Evolutionary conservation across 2,888 invertebrate genomes (phyloP), one percentile per base, ranked within the genome.

Genomic region (Aphidius colemani): DNA sequence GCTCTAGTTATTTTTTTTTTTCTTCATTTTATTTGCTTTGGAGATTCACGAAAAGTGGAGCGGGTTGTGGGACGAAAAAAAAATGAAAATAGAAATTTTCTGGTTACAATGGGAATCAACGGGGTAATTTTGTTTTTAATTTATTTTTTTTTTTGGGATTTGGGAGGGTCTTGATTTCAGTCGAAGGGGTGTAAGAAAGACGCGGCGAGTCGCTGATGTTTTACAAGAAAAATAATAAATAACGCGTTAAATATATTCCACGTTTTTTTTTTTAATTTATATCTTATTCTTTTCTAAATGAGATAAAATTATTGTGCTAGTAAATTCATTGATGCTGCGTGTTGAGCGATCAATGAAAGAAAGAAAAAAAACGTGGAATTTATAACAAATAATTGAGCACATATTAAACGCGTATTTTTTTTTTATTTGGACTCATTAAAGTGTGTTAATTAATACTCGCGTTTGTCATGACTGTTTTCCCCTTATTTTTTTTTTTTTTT

Each of bases 121-220:
- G 66, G 64, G 58, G 61, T 63, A 61, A 63, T 56, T 41, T 51
- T 13, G 44, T 48, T 18, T 40, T 55, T 63, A 45, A 45, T 59
- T 44, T 59, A 7, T 18, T 11, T 63, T 56, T 65, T 59, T 51
- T 69, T 68, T 44, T 39, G 55, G 59, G 58, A 57, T 59, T 60
- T 63, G 59, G 63, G 65, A 53, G 56, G 39, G 61, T 57, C 39
- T 53, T 48, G 65, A 63, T 67, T 65, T 69, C 66, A 72, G 72
- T 70, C 69, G 73, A 72, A 65, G 71, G 75, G 72, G 70, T 71
- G 13, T 57, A 67, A 59, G 69, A 67, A 74, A 70, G 72, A 72
- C 72, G 72, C 69, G 75, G 66, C 63, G 66, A 69, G 58, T 69
- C 13, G 13, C 13, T 13, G 13, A 2, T 13, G 13, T 13, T 56